Evolutionary conservation across 2,888 invertebrate genomes (phyloP), one percentile per base, ranked within the genome.

Genomic region (Uloborus plumipes): DNA sequence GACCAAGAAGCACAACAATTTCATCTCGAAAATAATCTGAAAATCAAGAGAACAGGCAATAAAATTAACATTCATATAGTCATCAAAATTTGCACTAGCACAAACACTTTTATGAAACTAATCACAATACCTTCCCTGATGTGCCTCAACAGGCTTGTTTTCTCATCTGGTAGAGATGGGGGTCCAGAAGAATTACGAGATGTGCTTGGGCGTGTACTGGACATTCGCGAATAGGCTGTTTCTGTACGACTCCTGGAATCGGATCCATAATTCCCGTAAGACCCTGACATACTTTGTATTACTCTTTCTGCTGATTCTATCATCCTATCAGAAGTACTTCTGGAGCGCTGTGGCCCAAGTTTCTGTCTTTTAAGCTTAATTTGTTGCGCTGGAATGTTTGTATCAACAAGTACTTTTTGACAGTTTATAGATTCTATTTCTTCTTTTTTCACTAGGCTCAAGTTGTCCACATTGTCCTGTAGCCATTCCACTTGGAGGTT

Each of bases 21-120:
- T 89, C 89, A 86, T 90, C 89, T 74, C 89, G 85, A 6, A 89
- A 85, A 85, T 89, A 89, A 84, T 89, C 90, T 89, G 86, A 31
- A 87, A 13, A 69, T 22, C 6, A 53, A 67, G 7, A 39, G 47
- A 14, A n/a, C n/a, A 26, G 4, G 26, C 14, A 39, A 1, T 26
- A n/a, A 55, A 55, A 55, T 55, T 16, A 18, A 55, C 20, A 18
- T 20, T 55, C 20, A 18, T 55, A 9, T 20, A n/a, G n/a, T 16
- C 2, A n/a, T 55, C n/a, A 55, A 20, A 55, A 55, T 55, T 39
- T 39, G 9, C 1, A 39, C 39, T 7, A 39, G 39, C 7, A 39
- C 58, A 15, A 20, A n/a, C 1, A 58, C 20, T 4, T 18, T 18
- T 1, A 6, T 55, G 55, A 18, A 55, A 55, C 9, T 55, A 53